Base-by-base conservation (phyloP, 2,113 vertebrate species). In the Chitala chitala region DNA sequence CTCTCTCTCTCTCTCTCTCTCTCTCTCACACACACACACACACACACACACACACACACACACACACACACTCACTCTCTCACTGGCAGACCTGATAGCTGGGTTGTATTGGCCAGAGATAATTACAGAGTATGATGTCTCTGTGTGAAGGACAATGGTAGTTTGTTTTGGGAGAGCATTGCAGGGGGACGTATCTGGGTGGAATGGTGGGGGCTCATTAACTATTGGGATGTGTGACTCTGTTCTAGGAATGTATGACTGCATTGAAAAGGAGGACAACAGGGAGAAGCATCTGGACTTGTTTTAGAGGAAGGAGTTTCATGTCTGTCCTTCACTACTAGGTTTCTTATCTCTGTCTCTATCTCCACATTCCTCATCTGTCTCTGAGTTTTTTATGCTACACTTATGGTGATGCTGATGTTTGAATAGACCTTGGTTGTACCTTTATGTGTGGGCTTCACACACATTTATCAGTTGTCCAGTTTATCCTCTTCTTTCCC, bases 1-100 rank as follows among this genome's bases (percentile, higher is more conserved):
- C n/a, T n/a, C n/a, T n/a, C n/a, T n/a, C n/a, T n/a, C n/a, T n/a
- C n/a, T n/a, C n/a, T n/a, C n/a, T n/a, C 12, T 4, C 72, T n/a
- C 26, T 58, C 22, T 70, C 26, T 71, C 9, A 5, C 22, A 36
- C n/a, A 51, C 80, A 80, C 73, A 56, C 31, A 22, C 44, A 73
- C 24, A 36, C 36, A 48, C 20, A 69, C 55, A 51, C 4, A 5
- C n/a, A 40, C 31, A 56, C 51, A 40, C 51, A 53, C 29, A 10
- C 69, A 71, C 51, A 42, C 22, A 46, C 55, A 59, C 72, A 66
- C 10, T 13, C 4, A 26, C 46, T n/a, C n/a, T n/a, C n/a, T n/a
- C n/a, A n/a, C n/a, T n/a, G n/a, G n/a, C n/a, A n/a, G n/a, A n/a
- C 22, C 7, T 42, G 46, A 6, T 29, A 46, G 68, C 17, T 54